phyloP scores from a whole-genome alignment of 2,888 invertebrate species.

The Octodonta nipae region DNA sequence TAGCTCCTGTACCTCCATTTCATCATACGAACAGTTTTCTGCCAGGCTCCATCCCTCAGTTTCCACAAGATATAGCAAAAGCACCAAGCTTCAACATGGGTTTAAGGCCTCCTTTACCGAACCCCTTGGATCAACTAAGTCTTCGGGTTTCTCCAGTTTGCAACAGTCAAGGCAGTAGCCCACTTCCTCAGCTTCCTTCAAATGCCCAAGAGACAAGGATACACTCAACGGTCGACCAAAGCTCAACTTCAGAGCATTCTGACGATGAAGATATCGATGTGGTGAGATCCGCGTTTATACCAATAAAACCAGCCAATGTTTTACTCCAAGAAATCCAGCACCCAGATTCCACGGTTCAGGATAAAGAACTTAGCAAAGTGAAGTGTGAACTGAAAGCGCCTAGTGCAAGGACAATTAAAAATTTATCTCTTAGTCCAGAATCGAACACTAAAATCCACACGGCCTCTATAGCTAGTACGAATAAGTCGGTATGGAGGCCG shows the following conservation, averaged over 20 bases:
- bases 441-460: slow-evolving; percentile 42
- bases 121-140: slow-evolving; percentile 30
- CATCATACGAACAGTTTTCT: slow-evolving; percentile 18
- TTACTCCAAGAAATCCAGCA: slow-evolving; percentile 41
- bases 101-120: slow-evolving; percentile 20
- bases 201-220: slow-evolving; percentile 41
- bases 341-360: slow-evolving; percentile 47
- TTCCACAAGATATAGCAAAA: slow-evolving; percentile 20
- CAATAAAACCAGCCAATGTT: slow-evolving; percentile 47
- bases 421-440: slow-evolving; percentile 25
- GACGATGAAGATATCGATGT: slow-evolving; percentile 58
- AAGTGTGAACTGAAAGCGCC: slow-evolving; percentile 49
- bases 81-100: slow-evolving; percentile 23
- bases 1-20: slow-evolving; percentile 29
- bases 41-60: slow-evolving; percentile 13
- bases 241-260: slow-evolving; percentile 46
- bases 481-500: slow-evolving; percentile 63
- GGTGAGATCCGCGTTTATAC: slow-evolving; percentile 61
- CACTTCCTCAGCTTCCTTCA: slow-evolving; percentile 30
- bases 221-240: slow-evolving; percentile 48
- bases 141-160: slow-evolving; percentile 42
- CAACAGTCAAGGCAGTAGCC: slow-evolving; percentile 43
- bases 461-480: slow-evolving; percentile 36
- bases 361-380: slow-evolving; percentile 31
- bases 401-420: slow-evolving; percentile 43